Evolutionary conservation across 1,140 invertebrate species (phyloP).

Genomic region (Brachionus paranguensis): DNA sequence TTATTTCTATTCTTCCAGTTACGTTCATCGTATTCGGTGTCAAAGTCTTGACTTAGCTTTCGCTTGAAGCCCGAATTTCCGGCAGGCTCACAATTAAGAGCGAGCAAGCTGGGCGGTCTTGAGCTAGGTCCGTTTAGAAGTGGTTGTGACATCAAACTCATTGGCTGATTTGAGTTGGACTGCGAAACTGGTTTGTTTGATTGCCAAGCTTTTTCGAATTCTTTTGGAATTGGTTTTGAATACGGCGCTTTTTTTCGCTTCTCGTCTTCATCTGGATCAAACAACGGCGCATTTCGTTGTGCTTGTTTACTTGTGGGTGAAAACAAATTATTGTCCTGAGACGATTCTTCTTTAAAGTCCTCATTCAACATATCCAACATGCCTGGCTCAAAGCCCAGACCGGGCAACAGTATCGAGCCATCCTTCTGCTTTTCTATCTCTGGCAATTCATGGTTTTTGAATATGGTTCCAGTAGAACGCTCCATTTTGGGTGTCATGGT

Average conservation of each 20-base stretch:
- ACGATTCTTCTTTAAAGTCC: slow-evolving; percentile 5
- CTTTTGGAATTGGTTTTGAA: slow-evolving; percentile 30
- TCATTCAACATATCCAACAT: slow-evolving; percentile 22
- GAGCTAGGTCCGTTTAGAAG: background rate
- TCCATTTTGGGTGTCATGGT: background rate
- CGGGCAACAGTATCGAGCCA: background rate
- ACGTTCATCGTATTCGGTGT: background rate
- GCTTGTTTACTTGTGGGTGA: background rate
- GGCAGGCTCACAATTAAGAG: background rate
- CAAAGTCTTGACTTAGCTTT: slow-evolving; percentile 8
- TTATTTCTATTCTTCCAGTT: slow-evolving; percentile 23
- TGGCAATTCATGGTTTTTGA: slow-evolving; percentile 22
- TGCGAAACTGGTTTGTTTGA: slow-evolving; percentile 1
- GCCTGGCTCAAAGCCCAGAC: slow-evolving; percentile 14
- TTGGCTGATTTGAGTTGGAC: background rate
- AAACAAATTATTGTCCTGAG: background rate
- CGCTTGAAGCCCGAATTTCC: background rate
- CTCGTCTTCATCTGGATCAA: slow-evolving; percentile 11
- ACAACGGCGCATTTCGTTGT: background rate
- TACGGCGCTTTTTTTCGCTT: slow-evolving; percentile 4
- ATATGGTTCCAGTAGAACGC: slow-evolving; percentile 15
- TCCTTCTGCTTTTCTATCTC: slow-evolving; percentile 22
- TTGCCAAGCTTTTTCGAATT: slow-evolving; percentile 34
- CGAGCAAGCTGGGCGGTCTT: background rate
- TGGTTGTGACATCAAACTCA: background rate